A percentile compares a stretch with the other conserved stretches of the same genome.
Conservation (phyloP, 2,113 vertebrate species). For the Butastur rufipennis region DNA sequence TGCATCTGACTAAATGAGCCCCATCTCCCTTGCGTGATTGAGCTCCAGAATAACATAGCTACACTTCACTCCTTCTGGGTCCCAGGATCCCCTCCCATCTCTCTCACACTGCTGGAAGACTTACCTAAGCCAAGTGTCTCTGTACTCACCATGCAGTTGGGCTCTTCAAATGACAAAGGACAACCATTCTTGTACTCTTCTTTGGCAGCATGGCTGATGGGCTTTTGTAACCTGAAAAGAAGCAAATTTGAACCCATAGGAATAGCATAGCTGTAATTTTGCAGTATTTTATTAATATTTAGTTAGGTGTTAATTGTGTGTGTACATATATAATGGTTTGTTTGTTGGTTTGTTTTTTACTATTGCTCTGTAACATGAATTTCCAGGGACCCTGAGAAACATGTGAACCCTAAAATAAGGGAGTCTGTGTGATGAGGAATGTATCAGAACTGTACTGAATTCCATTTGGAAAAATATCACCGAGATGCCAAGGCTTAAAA, state of each 20-base stretch:
- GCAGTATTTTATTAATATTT: background rate
- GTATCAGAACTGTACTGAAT: background rate
- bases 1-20: background rate
- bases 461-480: background rate
- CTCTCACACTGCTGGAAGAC: background rate
- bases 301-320: background rate
- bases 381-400: background rate
- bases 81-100: background rate
- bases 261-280: background rate
- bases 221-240: background rate
- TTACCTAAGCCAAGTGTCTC: background rate
- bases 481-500: background rate
- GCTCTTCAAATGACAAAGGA: background rate
- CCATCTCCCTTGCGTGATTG: background rate
- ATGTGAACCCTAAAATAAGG: background rate
- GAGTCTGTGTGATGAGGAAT: background rate
- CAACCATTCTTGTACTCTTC: background rate
- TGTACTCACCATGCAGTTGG: accelerated
- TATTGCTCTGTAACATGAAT: background rate
- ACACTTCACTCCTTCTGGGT: background rate
- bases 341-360: background rate
- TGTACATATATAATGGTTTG: background rate
- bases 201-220: background rate
- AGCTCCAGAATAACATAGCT: background rate
- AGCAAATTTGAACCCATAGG: background rate